Conservation (phyloP, 1,140 invertebrate species). For the Pinna nobilis region DNA sequence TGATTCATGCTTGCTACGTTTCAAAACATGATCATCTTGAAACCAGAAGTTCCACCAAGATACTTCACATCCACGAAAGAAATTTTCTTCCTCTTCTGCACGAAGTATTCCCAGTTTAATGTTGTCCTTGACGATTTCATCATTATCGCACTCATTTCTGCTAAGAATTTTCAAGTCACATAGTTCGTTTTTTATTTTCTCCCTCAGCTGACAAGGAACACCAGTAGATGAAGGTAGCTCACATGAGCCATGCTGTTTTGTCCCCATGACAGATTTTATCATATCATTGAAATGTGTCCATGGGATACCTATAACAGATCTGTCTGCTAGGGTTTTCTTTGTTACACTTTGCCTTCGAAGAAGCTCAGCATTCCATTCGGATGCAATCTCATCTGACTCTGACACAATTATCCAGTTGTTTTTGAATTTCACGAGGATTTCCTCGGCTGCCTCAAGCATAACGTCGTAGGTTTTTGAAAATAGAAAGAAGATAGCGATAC, state of each 20-base stretch:
- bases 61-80: constrained; percentile 52
- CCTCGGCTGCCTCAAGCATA: constrained; percentile 58
- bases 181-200: constrained; percentile 54
- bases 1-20: constrained; percentile 38
- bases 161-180: constrained; percentile 56
- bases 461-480: constrained; percentile 56
- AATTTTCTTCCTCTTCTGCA: constrained; percentile 43
- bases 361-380: constrained; percentile 47
- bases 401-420: constrained; percentile 59
- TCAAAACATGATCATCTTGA: constrained; percentile 49
- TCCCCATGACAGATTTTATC: constrained; percentile 31
- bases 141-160: constrained; percentile 42
- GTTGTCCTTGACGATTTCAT: constrained; percentile 11
- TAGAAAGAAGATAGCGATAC: constrained; percentile 53
- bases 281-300: constrained; percentile 51
- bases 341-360: constrained; percentile 36
- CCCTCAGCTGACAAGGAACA: constrained; percentile 38
- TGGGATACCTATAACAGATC: constrained; percentile 46
- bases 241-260: constrained; percentile 29
- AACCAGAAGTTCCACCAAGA: constrained; percentile 61
- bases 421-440: constrained; percentile 50
- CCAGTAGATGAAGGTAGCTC: constrained; percentile 51
- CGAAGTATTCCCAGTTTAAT: constrained; percentile 28
- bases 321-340: constrained; percentile 18
- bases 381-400: constrained; percentile 44